phyloP scores from a whole-genome alignment of 2,888 invertebrate genomes.

The Hemistola chrysoprasaria region DNA sequence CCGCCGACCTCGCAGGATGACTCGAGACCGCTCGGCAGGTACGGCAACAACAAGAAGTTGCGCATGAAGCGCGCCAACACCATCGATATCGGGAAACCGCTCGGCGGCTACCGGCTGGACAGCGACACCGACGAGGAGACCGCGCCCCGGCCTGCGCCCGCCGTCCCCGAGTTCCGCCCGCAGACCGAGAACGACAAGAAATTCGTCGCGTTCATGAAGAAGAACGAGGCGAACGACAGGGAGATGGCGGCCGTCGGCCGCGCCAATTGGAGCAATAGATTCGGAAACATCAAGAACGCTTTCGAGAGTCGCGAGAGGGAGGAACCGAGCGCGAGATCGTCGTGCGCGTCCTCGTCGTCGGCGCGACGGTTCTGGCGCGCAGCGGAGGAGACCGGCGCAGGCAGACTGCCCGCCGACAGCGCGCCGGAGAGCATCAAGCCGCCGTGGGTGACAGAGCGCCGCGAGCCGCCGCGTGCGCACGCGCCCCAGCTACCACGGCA shows the following conservation, averaged over 20 bases:
- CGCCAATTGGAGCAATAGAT: constrained; percentile 90
- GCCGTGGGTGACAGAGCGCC: constrained; percentile 69
- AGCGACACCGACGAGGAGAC: constrained; percentile 74
- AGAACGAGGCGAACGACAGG: constrained; percentile 76
- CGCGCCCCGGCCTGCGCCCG: constrained; percentile 40
- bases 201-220: constrained; percentile 91
- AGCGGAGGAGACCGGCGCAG: constrained; percentile 73
- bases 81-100: constrained; percentile 91
- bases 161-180: constrained; percentile 87
- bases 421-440: constrained; percentile 60
- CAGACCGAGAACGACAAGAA: constrained; percentile 93
- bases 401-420: constrained; percentile 49
- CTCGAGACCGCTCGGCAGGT: constrained; percentile 66
- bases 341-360: constrained; percentile 71
- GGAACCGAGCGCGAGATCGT: constrained; percentile 55
- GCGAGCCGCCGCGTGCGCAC: constrained; percentile 39
- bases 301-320: constrained; percentile 85
- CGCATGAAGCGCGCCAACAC: constrained; percentile 95
- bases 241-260: constrained; percentile 42
- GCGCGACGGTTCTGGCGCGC: constrained; percentile 84
- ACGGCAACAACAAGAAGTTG: constrained; percentile 84
- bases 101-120: constrained; percentile 78
- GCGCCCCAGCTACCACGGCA: constrained; percentile 33
- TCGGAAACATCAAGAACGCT: constrained; percentile 91
- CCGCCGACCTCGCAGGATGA: constrained; percentile 57